Base-by-base conservation (phyloP, 2,797 vertebrate genomes). In the Buphagus erythrorhynchus region DNA sequence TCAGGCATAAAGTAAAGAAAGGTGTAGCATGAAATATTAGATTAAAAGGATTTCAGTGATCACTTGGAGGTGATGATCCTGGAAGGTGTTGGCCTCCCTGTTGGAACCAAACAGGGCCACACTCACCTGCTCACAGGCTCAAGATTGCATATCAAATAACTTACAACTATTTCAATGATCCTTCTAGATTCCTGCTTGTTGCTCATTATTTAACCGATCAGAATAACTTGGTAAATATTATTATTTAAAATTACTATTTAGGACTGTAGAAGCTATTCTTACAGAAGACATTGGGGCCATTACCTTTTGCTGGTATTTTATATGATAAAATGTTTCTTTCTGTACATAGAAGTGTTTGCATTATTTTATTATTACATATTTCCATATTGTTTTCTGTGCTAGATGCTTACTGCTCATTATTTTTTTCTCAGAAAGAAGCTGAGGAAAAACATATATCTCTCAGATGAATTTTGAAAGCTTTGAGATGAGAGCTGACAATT, bases 1-100 rank as follows among this genome's bases (percentile, higher is more conserved):
- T 31, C 16, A 21, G 51, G 11, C 74, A 54, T 77, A 65, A 79
- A 69, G 24, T 77, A 65, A 79, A 69, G 24, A 42, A 63, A 68
- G 9, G 21, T 62, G 6, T 15, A 31, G 63, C 20, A 17, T 19
- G 22, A 90, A 88, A 66, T 68, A 46, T 2, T 35, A 22, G 24
- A 51, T 58, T 31, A 21, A 58, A 51, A 66, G 6, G 3, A 40
- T 85, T 78, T 73, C 59, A 42, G 0, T 42, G 40, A 35, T 45
- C 26, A 42, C 33, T 68, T 62, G 31, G 58, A 93, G 51, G 26
- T 6, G 15, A 61, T 76, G 48, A 5, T 79, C 4, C 29, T 62
- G 17, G 54, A 87, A 89, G 38, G 10, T 0, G 0, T 29, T 92
- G 42, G 16, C 31, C 35, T 84, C 14, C 9, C 0, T 0, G n/a